Base-by-base conservation (phyloP, 35 echinoderm and acorn worm species). In the Ophioderma brevispina region DNA sequence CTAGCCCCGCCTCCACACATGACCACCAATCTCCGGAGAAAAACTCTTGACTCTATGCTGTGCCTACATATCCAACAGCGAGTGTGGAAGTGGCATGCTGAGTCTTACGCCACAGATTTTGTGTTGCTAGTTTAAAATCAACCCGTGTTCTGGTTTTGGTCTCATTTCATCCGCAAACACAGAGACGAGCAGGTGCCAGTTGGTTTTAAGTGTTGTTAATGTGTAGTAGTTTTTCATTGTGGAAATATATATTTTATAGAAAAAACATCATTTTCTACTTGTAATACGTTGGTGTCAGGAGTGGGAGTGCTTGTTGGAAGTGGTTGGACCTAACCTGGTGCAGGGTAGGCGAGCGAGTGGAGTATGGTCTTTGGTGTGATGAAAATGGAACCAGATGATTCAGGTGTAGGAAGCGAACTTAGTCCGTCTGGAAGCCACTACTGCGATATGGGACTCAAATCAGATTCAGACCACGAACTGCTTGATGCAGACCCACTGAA, bases 401-500 rank as follows among this genome's bases (percentile, higher is more conserved):
- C 83, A 37, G 35, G 83, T 23, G 59, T 70, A 25, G 59, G 59
- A 6, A 70, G 59, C n/a, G 59, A 70, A 70, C n/a, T 70, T 15
- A 70, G 59, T 25, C 59, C 59, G 15, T 25, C 59, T 70, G 59
- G 59, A 70, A 70, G 59, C 59, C 59, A 70, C 23, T 70, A 70
- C n/a, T 70, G 59, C 59, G 59, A 70, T 25, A 70, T 70, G 59
- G 59, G 59, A 70, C 59, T 70, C 59, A 70, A 70, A 70, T 70
- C 59, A 70, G 59, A 70, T 70, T 70, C 59, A 70, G 59, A 70
- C 59, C 59, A 70, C n/a, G 59, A 70, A 13, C 59, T 70, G 59
- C 23, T 70, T 32, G 88, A 94, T 0, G 81, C 88, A 39, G 91
- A 93, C 32, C 64, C 89, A 13, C 39, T 90, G 31, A 79, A 90